phyloP scores from a whole-genome alignment of 2,797 vertebrate genomes.

The Lagocephalus sceleratus region DNA sequence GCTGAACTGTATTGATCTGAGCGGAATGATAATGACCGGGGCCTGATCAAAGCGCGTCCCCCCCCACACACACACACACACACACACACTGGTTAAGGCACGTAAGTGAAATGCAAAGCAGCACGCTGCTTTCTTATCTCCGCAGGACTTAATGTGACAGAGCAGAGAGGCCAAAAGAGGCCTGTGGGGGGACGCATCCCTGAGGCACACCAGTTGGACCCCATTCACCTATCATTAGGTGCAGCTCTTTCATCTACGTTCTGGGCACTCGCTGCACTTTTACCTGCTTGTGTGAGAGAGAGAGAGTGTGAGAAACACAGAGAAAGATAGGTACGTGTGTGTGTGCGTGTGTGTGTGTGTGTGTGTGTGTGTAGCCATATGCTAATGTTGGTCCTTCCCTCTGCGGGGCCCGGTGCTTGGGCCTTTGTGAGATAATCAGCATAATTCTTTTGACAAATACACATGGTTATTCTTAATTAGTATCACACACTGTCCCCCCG shows the following conservation, averaged over 20 bases:
- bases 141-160: constrained; percentile 44
- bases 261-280: constrained; percentile 33
- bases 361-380: constrained; percentile 64
- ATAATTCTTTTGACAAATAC: constrained; percentile 88
- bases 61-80: constrained; percentile 16
- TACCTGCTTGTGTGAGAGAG: constrained; percentile 23
- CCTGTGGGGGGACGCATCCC: constrained; percentile 33
- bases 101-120: constrained; percentile 38
- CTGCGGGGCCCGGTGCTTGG: constrained; percentile 74
- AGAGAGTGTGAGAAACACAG: not conserved
- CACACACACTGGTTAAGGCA: constrained; percentile 23
- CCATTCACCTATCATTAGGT: constrained; percentile 46
- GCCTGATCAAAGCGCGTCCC: constrained; percentile 27
- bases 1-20: constrained; percentile 15
- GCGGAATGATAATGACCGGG: constrained; percentile 8
- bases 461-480: constrained; percentile 89
- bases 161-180: constrained; percentile 42
- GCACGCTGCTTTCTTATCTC: constrained; percentile 45
- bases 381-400: constrained; percentile 76
- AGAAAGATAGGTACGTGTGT: not conserved
- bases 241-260: constrained; percentile 50
- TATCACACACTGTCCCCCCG: constrained; percentile 79
- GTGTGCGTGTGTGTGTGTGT: constrained; percentile 11
- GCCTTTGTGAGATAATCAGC: constrained; percentile 80
- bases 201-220: constrained; percentile 35